Conservation (phyloP, 2,113 vertebrate species). For the Ellobius talpinus region DNA sequence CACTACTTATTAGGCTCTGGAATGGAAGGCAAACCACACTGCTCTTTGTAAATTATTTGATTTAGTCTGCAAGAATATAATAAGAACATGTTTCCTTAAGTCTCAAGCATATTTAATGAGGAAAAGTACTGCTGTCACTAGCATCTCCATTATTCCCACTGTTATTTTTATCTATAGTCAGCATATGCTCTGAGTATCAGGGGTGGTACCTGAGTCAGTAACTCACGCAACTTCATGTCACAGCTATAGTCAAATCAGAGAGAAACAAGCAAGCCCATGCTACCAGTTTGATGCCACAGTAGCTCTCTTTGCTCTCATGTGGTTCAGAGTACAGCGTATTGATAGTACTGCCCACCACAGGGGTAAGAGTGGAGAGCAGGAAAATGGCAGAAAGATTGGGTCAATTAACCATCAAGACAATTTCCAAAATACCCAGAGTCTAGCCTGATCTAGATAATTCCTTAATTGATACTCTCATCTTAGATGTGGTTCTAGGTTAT, state of each 20-base stretch:
- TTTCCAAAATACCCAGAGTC: background rate
- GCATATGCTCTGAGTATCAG: background rate
- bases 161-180: background rate
- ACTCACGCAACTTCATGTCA: background rate
- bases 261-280: background rate
- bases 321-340: background rate
- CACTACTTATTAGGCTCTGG: background rate
- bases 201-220: background rate
- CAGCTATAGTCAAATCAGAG: background rate
- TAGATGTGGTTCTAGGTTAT: background rate
- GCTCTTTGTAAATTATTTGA: background rate
- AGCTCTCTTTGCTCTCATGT: background rate
- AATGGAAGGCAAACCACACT: background rate
- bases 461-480: background rate
- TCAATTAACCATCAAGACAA: background rate
- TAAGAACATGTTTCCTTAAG: background rate
- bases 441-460: background rate
- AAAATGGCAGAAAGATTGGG: background rate
- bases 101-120: background rate
- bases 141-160: fast-evolving
- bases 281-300: background rate
- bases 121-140: no score
- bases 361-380: background rate
- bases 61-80: background rate
- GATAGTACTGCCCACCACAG: background rate